These are phyloP conservation scores for Crotophaga sulcirostris DNA, from an alignment of 2,113 vertebrate species.

Conservation along the genomic window DNA sequence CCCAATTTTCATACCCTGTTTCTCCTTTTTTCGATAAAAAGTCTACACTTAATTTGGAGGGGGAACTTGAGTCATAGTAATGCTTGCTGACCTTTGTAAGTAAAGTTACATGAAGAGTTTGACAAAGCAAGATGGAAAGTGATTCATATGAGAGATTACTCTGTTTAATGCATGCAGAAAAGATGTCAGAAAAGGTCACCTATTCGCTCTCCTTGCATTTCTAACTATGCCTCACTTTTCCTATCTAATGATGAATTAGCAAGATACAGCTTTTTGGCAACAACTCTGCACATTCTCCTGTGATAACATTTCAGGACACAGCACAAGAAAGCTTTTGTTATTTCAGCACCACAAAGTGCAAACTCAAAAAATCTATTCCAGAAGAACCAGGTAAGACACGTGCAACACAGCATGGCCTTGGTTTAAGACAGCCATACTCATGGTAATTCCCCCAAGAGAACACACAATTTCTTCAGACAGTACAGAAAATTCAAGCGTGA, in stretches of 20 bases:
- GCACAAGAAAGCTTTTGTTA: not conserved
- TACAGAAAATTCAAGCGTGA: not conserved
- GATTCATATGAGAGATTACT: conserved; percentile 13
- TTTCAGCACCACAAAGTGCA: not conserved
- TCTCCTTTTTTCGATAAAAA: not conserved
- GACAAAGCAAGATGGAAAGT: conserved; percentile 30
- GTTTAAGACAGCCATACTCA: not conserved
- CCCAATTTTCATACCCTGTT: not conserved
- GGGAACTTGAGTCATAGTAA: not conserved
- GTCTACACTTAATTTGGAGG: not conserved
- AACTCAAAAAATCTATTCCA: not conserved
- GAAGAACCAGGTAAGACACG: rapidly evolving
- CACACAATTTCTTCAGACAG: not conserved
- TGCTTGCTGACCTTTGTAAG: conserved; percentile 49
- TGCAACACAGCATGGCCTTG: not conserved
- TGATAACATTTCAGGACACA: not conserved
- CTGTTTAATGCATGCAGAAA: not conserved
- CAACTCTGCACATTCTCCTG: not conserved
- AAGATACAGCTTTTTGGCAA: not conserved
- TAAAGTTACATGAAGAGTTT: conserved; percentile 29
- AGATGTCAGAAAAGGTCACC: conserved; percentile 47
- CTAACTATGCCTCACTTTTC: not conserved
- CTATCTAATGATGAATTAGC: not conserved
- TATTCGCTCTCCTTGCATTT: not conserved
- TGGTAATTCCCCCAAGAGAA: not conserved